These are phyloP conservation scores for Cataglyphis cursor DNA, from an alignment of 2,888 invertebrate genomes.

Conservation along the genomic window DNA sequence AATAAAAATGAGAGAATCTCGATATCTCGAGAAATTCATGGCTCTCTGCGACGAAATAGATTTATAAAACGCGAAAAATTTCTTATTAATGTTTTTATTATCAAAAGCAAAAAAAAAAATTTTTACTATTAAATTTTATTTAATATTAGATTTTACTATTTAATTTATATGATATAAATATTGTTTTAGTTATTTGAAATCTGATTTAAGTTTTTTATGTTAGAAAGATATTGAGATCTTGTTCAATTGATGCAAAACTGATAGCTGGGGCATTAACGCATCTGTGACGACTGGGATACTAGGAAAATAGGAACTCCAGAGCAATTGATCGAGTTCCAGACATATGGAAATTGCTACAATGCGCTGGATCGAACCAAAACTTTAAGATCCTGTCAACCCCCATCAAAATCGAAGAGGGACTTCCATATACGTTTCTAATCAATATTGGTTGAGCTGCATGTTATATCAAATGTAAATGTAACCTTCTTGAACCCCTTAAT, in stretches of 20 bases:
- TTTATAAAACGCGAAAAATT: neutral
- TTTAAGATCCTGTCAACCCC: too few relatives aligned
- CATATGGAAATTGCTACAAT: too few relatives aligned
- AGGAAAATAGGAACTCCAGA: too few relatives aligned
- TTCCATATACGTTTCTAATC: neutral
- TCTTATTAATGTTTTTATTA: slow-evolving; percentile 4
- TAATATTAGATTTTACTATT: neutral
- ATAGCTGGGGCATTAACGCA: too few relatives aligned
- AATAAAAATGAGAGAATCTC: neutral
- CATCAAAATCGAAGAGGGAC: too few relatives aligned
- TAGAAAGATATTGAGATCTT: neutral
- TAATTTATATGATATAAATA: neutral
- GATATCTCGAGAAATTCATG: neutral
- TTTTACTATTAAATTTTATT: neutral
- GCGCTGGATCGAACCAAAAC: too few relatives aligned
- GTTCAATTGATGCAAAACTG: too few relatives aligned
- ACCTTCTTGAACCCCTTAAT: slow-evolving; percentile 6
- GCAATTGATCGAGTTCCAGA: too few relatives aligned
- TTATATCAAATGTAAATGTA: neutral
- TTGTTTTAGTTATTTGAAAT: neutral
- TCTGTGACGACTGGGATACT: too few relatives aligned
- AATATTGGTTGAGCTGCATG: too few relatives aligned
- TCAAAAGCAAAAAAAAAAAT: neutral
- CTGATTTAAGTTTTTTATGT: neutral
- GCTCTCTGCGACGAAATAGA: neutral